Evolutionary conservation across 1,140 invertebrate genomes (phyloP), one percentile per base, ranked within the genome.

Genomic region (Panulirus ornatus): DNA sequence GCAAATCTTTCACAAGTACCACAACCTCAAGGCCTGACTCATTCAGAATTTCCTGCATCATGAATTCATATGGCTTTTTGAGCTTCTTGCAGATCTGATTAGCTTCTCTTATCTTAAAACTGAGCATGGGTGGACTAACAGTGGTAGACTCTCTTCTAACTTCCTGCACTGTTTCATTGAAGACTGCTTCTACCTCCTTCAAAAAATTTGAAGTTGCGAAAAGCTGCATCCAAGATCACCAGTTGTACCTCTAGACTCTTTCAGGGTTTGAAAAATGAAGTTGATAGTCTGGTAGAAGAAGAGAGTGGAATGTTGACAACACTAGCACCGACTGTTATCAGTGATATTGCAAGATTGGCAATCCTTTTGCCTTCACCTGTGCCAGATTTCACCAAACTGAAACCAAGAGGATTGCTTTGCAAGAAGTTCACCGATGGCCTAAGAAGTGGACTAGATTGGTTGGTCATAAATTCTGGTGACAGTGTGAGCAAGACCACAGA

Each of bases 241-340:
- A 75, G 11, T 75, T 83, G 42, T 34, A 76, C 70, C 9, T 83
- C 66, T 22, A 89, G 88, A 36, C 27, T 89, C 8, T 89, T 73
- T 58, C 88, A 89, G 87, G 87, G 87, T 83, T 66, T 82, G 40
- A 89, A 89, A 27, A 89, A 47, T 83, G 87, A 89, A 30, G 81
- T 83, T n/a, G 79, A 82, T 11, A 89, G 87, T 36, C 47, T 89
- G 79, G 70, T 89, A n/a, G 87, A 89, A 47, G 87, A 89, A 47
- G 71, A 42, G 8, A 75, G 87, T 82, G 47, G 63, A 2, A 63
- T 22, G 16, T 36, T 89, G 47, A 75, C 47, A n/a, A 47, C 42
- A 27, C 5, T 89, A 19, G 42, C 58, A 27, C 22, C 58, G 16
- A 40, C 22, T 3, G 36, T 89, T 44, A 70, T 63, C 16, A 14